These are phyloP conservation scores for Brachynemurus nebulosus DNA, from an alignment of 2,888 invertebrate species.

Conservation along the genomic window DNA sequence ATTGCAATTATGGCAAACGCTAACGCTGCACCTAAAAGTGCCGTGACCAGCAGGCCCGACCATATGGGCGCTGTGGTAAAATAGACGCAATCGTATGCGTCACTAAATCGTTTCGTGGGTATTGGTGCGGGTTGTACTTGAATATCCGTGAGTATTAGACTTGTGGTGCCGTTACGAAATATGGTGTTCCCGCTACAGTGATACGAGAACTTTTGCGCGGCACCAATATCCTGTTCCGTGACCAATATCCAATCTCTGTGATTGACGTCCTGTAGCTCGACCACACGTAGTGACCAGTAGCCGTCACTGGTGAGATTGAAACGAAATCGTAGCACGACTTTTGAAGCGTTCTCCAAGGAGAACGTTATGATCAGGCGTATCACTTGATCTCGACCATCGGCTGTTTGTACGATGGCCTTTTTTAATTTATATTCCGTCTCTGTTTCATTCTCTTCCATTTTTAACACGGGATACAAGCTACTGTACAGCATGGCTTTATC, in stretches of 20 bases:
- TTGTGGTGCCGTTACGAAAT: conserved; percentile 24
- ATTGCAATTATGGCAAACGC: conserved; percentile 54
- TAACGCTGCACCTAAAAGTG: conserved; percentile 47
- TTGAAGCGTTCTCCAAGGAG: conserved; percentile 23
- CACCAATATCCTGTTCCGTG: conserved; percentile 23
- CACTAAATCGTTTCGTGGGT: conserved; percentile 31
- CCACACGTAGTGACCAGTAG: conserved; percentile 28
- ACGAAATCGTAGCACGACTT: conserved; percentile 27
- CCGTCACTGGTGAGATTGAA: conserved; percentile 23
- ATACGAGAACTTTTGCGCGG: conserved; percentile 33
- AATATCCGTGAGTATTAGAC: conserved; percentile 27
- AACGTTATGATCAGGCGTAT: conserved; percentile 26
- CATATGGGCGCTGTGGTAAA: conserved; percentile 63
- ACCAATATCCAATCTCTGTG: conserved; percentile 22
- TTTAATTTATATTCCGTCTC: conserved; percentile 21
- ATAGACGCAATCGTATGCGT: conserved; percentile 55
- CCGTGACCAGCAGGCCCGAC: conserved; percentile 52
- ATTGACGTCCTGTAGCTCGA: conserved; percentile 22
- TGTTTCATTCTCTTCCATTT: conserved; percentile 2
- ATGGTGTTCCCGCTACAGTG: conserved; percentile 28
- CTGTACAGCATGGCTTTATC: conserved; percentile 12
- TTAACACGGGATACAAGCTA: conserved; percentile 2
- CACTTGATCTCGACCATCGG: conserved; percentile 19
- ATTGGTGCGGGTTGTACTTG: conserved; percentile 34
- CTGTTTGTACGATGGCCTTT: conserved; percentile 13